A percentile compares a stretch with the other conserved stretches of the same genome.
Evolutionary conservation across 2,888 invertebrate genomes (phyloP).

Genomic region (Agrotis segetum): DNA sequence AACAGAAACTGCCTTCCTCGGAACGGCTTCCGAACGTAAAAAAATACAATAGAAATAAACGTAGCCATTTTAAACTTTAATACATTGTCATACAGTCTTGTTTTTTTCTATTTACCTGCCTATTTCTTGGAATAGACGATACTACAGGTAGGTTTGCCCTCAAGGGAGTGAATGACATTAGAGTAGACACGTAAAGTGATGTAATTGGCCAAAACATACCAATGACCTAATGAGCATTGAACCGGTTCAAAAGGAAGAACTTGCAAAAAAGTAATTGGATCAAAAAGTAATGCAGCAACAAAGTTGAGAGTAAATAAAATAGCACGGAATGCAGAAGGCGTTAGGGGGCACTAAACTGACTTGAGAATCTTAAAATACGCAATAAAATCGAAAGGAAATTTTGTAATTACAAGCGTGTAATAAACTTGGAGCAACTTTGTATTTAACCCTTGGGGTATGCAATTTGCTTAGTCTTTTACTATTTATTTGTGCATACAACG

Average conservation of each 20-base stretch:
- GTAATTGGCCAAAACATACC: slow-evolving; percentile 37
- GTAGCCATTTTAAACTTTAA: slow-evolving; percentile 45
- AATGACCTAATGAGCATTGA: slow-evolving; percentile 38
- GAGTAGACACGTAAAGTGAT: slow-evolving; percentile 56
- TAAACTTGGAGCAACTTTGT: slow-evolving; percentile 43
- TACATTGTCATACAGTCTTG: slow-evolving; percentile 32
- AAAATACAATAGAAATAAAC: slow-evolving; percentile 64
- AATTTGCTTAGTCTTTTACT: slow-evolving; percentile 34
- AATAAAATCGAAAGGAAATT: slow-evolving; percentile 23
- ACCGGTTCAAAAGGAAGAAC: slow-evolving; percentile 25
- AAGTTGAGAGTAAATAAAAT: slow-evolving; percentile 9
- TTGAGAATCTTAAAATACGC: slow-evolving; percentile 1
- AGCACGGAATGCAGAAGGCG: not conserved
- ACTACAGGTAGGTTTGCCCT: slow-evolving; percentile 57
- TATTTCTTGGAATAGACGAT: slow-evolving; percentile 59
- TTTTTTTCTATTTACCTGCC: slow-evolving; percentile 42
- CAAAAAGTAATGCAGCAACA: slow-evolving; percentile 7
- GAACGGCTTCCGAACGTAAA: slow-evolving; percentile 78
- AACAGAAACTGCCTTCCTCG: slow-evolving; percentile 75
- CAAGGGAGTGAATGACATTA: slow-evolving; percentile 69
- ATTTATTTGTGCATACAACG: slow-evolving; percentile 53
- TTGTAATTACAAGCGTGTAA: slow-evolving; percentile 31
- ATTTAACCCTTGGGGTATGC: slow-evolving; percentile 19
- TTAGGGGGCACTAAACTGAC: slow-evolving; percentile 13
- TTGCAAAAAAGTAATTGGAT: slow-evolving; percentile 31